A percentile compares a stretch with the other conserved stretches of the same genome.
Evolutionary conservation across 2,888 invertebrate species (phyloP).

Genomic region (Drosophila subsilvestris): DNA sequence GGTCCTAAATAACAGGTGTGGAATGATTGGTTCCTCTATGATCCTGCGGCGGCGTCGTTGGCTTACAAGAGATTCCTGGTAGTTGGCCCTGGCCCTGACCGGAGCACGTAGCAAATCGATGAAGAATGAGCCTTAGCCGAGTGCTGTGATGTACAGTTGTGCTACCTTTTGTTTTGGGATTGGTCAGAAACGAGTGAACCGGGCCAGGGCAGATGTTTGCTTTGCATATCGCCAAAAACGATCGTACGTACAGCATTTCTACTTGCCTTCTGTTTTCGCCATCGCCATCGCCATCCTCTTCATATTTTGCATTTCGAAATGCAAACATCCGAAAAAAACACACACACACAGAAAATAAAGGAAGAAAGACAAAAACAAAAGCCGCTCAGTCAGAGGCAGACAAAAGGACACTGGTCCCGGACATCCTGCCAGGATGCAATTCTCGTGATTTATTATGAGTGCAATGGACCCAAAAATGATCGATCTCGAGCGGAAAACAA

Average conservation of each 20-base stretch:
- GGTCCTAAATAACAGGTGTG: conserved; percentile 75
- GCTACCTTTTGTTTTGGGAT: conserved; percentile 1
- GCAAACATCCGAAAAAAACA: conserved; percentile 71
- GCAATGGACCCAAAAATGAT: conserved; percentile 48
- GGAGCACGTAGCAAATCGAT: conserved; percentile 68
- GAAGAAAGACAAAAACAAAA: conserved; percentile 22
- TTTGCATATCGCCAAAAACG: conserved; percentile 70
- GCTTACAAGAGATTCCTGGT: conserved; percentile 38
- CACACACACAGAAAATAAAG: conserved; percentile 29
- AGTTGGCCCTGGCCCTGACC: conserved; percentile 15
- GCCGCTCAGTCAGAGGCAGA: conserved; percentile 19
- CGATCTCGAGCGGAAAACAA: conserved; percentile 63
- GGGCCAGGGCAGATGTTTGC: conserved; percentile 70
- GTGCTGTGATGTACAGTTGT: conserved; percentile 59
- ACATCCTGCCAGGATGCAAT: conserved; percentile 33
- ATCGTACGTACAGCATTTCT: conserved; percentile 52
- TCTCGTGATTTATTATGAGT: conserved; percentile 34
- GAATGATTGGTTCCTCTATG: conserved; percentile 67
- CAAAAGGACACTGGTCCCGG: conserved; percentile 42
- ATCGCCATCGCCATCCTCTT: conserved; percentile 9
- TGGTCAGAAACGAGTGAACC: conserved; percentile 33
- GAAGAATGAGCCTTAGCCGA: conserved; percentile 34
- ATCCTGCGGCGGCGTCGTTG: conserved; percentile 28
- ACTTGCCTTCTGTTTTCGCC: conserved; percentile 9
- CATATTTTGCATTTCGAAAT: conserved; percentile 72